Conservation (phyloP, 2,888 invertebrate genomes). For the Oscheius sp. region DNA sequence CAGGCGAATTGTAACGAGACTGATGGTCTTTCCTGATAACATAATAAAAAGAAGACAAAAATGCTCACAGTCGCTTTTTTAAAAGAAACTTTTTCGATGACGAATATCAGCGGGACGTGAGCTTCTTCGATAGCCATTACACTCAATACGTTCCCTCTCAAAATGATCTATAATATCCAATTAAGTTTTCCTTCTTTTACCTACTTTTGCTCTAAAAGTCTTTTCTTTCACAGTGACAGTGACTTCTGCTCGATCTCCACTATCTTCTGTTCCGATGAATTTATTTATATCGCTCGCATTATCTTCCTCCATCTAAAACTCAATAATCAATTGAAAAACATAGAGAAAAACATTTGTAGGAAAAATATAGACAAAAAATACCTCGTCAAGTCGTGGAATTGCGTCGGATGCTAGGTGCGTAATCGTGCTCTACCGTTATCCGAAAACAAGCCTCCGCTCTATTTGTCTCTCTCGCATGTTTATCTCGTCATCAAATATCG, state of each 20-base stretch:
- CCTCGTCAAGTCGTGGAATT: too few species aligned
- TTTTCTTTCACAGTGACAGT: slow-evolving; percentile 34
- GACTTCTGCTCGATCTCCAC: neutral
- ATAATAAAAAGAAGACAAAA: neutral
- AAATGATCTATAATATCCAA: slow-evolving; percentile 32
- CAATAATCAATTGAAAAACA: neutral
- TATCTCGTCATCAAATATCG: too few species aligned
- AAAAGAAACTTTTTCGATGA: slow-evolving; percentile 58
- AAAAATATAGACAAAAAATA: too few species aligned
- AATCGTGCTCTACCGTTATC: neutral
- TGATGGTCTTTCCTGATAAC: neutral
- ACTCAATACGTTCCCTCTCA: slow-evolving; percentile 48
- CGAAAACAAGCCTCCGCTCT: neutral
- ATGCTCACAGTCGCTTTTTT: slow-evolving; percentile 32
- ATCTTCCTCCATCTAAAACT: slow-evolving; percentile 66
- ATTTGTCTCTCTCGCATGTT: neutral
- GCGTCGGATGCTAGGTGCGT: too few species aligned
- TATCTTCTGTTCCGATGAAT: slow-evolving; percentile 35
- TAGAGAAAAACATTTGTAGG: neutral
- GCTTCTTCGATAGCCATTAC: slow-evolving; percentile 41
- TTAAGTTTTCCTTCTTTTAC: neutral
- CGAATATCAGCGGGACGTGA: slow-evolving; percentile 60
- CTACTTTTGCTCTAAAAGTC: slow-evolving; percentile 42
- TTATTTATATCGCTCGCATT: slow-evolving; percentile 68
- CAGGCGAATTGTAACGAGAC: slow-evolving; percentile 34